These are phyloP conservation scores for Batillaria attramentaria DNA, from an alignment of 1,140 invertebrate species.

Conservation along the genomic window DNA sequence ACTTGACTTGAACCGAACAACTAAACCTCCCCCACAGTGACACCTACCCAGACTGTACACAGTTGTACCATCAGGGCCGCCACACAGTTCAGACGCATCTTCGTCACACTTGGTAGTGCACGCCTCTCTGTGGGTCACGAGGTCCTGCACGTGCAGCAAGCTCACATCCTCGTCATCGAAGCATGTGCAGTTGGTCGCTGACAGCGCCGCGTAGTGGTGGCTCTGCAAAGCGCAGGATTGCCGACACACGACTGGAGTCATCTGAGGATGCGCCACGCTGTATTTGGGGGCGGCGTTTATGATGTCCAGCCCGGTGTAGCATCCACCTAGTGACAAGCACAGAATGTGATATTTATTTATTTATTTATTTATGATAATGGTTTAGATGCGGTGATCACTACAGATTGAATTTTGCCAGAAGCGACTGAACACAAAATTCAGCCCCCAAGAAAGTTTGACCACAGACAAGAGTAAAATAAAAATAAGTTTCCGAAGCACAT, in stretches of 20 bases:
- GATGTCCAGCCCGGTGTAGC: not conserved
- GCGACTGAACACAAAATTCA: too few species aligned
- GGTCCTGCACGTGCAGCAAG: slow-evolving; percentile 1
- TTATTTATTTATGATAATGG: too few species aligned
- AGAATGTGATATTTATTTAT: not conserved
- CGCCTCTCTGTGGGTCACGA: not conserved
- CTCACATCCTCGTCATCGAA: not conserved
- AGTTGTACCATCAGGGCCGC: not conserved
- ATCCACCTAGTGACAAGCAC: not conserved
- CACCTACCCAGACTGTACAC: slow-evolving; percentile 4
- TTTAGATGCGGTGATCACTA: too few species aligned
- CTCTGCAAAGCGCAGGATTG: not conserved
- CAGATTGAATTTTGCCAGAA: too few species aligned
- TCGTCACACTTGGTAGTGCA: not conserved
- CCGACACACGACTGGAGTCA: not conserved
- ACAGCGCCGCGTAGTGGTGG: not conserved
- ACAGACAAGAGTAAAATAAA: too few species aligned
- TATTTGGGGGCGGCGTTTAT: slow-evolving; percentile 7
- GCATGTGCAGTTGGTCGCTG: not conserved
- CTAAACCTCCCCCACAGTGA: not conserved
- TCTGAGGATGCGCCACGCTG: not conserved
- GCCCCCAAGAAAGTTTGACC: too few species aligned
- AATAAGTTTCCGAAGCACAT: too few species aligned
- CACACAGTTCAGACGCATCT: not conserved
- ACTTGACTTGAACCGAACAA: not conserved